These are phyloP conservation scores for Gasterosteus aculeatus DNA, from an alignment of 2,113 vertebrate species.

Conservation along the genomic window DNA sequence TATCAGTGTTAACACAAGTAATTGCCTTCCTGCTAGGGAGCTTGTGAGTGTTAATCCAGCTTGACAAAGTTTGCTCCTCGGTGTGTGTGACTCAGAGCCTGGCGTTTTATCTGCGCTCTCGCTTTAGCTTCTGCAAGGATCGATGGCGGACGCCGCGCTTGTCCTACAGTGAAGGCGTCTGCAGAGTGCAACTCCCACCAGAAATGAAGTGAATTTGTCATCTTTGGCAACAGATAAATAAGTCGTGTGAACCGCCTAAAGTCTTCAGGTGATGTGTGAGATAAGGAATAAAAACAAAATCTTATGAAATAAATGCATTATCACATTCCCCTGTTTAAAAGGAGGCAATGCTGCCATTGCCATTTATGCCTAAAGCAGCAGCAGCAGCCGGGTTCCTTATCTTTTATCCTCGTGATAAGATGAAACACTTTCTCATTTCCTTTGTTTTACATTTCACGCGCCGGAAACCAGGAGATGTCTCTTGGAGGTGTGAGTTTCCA, in stretches of 20 bases:
- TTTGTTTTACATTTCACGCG: conserved; percentile 69
- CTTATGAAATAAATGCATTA: conserved; percentile 58
- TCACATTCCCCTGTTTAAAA: conserved; percentile 37
- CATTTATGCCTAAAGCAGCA: conserved; percentile 25
- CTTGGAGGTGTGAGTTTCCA: conserved; percentile 53
- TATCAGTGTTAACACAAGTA: conserved; percentile 77
- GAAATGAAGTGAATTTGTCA: conserved; percentile 48
- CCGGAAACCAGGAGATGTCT: conserved; percentile 52
- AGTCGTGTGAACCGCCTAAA: conserved; percentile 24
- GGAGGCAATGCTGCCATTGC: conserved; percentile 35
- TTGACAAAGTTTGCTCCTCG: conserved; percentile 64
- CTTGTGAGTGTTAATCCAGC: conserved; percentile 66
- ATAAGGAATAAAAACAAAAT: conserved; percentile 45
- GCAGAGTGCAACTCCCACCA: conserved; percentile 16
- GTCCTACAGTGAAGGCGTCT: conserved; percentile 31
- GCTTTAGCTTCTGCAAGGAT: conserved; percentile 26
- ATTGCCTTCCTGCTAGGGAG: conserved; percentile 67
- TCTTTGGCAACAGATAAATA: conserved; percentile 21
- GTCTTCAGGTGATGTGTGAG: conserved; percentile 7
- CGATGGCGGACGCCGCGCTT: conserved; percentile 5
- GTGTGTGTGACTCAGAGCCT: conserved; percentile 46
- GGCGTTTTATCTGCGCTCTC: conserved; percentile 43
- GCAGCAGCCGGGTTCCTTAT: conserved; percentile 45
- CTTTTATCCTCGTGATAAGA: conserved; percentile 50
- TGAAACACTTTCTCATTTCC: conserved; percentile 66